Percentiles rank a stretch among this genome's conserved stretches.
phyloP scores from a whole-genome alignment of 2,888 invertebrate species.

The Chorisops tibialis region DNA sequence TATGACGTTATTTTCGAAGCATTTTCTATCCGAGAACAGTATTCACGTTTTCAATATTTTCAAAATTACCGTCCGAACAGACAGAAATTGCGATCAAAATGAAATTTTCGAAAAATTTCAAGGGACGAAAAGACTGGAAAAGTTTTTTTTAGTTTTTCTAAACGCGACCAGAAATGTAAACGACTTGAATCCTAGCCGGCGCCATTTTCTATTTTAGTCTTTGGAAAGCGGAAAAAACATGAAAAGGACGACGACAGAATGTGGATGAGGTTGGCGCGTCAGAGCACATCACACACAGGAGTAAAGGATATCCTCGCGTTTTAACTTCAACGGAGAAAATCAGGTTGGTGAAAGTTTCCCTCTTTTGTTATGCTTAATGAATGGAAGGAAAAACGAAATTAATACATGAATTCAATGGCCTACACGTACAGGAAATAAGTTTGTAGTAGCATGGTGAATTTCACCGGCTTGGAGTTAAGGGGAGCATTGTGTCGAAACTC shows the following conservation, averaged over 20 bases:
- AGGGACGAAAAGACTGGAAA: background rate
- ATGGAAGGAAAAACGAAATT: too few relatives aligned
- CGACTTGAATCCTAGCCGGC: conserved; percentile 27
- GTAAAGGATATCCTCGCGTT: conserved; percentile 9
- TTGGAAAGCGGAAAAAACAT: conserved; percentile 1
- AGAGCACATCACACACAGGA: background rate
- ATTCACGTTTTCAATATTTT: background rate
- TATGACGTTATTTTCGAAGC: too few relatives aligned
- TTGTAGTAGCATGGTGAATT: too few relatives aligned
- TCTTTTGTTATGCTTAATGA: too few relatives aligned
- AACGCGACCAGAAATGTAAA: conserved; percentile 3
- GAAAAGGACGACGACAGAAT: conserved; percentile 5
- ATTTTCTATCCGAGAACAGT: background rate
- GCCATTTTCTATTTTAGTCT: conserved; percentile 31
- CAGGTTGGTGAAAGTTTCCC: too few relatives aligned
- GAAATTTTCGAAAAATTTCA: conserved; percentile 5
- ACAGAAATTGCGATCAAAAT: background rate
- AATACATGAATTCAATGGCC: too few relatives aligned
- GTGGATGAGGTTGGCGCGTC: conserved; percentile 11
- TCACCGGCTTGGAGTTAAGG: too few relatives aligned
- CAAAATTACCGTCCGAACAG: background rate
- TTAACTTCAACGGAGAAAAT: background rate
- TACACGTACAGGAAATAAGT: too few relatives aligned
- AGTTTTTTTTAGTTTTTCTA: conserved; percentile 7
- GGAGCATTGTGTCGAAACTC: too few relatives aligned